Conservation (phyloP, 2,888 invertebrate genomes). For the Sinodicranocentrus sp. region DNA sequence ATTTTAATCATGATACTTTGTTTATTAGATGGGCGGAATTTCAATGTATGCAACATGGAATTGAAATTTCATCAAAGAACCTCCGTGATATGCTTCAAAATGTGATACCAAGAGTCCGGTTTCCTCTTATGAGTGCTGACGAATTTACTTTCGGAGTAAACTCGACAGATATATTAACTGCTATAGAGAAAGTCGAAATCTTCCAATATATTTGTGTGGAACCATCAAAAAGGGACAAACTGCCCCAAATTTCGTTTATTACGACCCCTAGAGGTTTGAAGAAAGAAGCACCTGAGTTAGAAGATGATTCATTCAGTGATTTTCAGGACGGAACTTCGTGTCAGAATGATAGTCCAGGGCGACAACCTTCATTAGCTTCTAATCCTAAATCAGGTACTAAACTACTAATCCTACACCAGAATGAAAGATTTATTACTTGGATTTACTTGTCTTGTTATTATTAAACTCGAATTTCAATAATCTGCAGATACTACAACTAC, state of each 20-base stretch:
- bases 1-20: neutral
- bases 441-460: neutral
- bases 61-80: neutral
- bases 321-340: neutral
- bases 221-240: neutral
- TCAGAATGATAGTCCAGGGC: conserved; percentile 1
- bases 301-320: conserved; percentile 28
- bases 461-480: conserved; percentile 7
- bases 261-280: conserved; percentile 15
- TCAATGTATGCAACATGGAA: conserved; percentile 18
- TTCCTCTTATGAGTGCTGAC: conserved; percentile 27
- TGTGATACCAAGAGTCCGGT: conserved; percentile 39
- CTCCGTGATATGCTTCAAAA: neutral
- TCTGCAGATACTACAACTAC: conserved; percentile 29
- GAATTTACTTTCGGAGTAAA: conserved; percentile 5
- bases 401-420: neutral
- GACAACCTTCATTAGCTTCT: neutral
- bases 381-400: conserved; percentile 9
- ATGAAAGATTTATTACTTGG: neutral
- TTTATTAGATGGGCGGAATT: conserved; percentile 36
- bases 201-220: conserved; percentile 18
- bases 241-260: conserved; percentile 27
- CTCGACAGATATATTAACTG: neutral
- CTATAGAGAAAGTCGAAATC: conserved; percentile 16
- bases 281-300: neutral